These are phyloP conservation scores for Cherax quadricarinatus DNA, from an alignment of 1,140 invertebrate species.

Conservation along the genomic window DNA sequence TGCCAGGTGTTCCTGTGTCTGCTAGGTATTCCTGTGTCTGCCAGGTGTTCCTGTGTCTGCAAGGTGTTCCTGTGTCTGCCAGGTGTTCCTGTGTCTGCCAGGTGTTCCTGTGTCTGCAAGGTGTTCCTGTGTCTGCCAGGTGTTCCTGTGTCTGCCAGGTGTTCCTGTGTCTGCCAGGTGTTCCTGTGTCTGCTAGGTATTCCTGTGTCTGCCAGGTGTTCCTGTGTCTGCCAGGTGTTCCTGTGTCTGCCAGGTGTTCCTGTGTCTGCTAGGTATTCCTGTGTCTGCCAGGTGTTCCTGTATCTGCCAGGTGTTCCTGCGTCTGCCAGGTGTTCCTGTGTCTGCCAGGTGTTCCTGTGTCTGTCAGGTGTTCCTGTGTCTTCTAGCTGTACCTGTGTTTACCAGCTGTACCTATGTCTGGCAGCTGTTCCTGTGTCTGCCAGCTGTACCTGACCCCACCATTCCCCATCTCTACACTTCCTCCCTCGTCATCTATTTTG, in stretches of 20 bases:
- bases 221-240: too few species aligned
- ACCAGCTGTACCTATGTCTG: neutral
- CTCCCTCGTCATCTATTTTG: neutral
- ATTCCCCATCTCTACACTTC: too few species aligned
- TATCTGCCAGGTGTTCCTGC: too few species aligned
- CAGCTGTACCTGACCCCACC: neutral
- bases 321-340: neutral
- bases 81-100: neutral
- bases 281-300: neutral
- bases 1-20: too few species aligned
- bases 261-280: neutral
- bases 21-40: neutral
- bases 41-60: too few species aligned
- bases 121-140: too few species aligned
- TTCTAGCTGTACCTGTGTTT: neutral
- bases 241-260: too few species aligned
- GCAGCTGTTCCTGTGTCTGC: neutral
- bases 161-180: neutral
- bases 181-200: neutral
- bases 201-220: too few species aligned
- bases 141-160: neutral
- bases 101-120: too few species aligned
- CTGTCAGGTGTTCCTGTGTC: too few species aligned
- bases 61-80: too few species aligned
- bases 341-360: neutral